phyloP scores from a whole-genome alignment of 92 coral and sea anemone genomes.

The Palythoa grandis region DNA sequence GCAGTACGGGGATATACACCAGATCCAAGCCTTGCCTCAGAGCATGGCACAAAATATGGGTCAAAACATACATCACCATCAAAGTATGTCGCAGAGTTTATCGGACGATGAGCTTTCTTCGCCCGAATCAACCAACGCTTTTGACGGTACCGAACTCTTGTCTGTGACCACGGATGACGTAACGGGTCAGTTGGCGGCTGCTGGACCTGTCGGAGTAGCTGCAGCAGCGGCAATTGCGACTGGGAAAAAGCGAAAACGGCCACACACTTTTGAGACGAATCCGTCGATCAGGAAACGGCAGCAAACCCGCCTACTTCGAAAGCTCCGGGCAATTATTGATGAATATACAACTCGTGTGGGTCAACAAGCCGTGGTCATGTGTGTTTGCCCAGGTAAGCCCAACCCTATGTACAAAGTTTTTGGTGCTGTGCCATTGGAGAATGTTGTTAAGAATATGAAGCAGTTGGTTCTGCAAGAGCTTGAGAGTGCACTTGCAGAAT shows the following conservation, averaged over 20 bases:
- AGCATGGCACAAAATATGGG: conserved; percentile 77
- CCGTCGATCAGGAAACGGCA: conserved; percentile 99
- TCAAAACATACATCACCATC: conserved; percentile 46
- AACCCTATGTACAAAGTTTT: conserved; percentile 96
- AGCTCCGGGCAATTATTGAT: conserved; percentile 92
- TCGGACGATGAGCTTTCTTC: conserved; percentile 98
- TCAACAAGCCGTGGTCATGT: conserved; percentile 96
- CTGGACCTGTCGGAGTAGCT: conserved; percentile 98
- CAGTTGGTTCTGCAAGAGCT: conserved; percentile 91
- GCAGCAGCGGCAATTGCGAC: conserved; percentile 99
- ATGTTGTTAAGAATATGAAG: conserved; percentile 88
- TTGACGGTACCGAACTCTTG: conserved; percentile 87
- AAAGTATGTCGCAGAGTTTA: conserved; percentile 62
- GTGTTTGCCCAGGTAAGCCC: conserved; percentile 98
- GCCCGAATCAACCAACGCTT: conserved; percentile 96
- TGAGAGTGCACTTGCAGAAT: conserved; percentile 94
- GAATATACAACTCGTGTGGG: conserved; percentile 99
- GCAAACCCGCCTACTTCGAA: conserved; percentile 94
- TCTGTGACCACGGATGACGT: conserved; percentile 89
- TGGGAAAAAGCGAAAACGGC: conserved; percentile 95
- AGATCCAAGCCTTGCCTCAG: conserved; percentile 78
- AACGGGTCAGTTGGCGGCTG: conserved; percentile 97
- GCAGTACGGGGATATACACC: conserved; percentile 77
- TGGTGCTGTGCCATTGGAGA: conserved; percentile 98
- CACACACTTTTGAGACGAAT: conserved; percentile 97